Evolutionary conservation across 2,113 vertebrate genomes (phyloP), one percentile per base, ranked within the genome.

Genomic region (Dromiciops gliroides): DNA sequence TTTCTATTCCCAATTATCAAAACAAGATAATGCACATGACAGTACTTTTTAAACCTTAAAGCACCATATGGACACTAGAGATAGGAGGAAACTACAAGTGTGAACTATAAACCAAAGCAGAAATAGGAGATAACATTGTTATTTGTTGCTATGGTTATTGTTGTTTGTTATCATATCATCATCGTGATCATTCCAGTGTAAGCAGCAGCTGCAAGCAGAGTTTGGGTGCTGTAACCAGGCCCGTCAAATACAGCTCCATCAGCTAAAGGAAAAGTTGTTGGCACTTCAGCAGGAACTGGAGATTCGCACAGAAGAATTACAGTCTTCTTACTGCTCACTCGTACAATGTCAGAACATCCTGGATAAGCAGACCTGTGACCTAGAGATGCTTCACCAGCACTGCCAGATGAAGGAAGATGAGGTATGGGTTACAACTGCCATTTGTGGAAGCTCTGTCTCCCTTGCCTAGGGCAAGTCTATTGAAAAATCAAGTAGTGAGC

Each of bases 231-330:
- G 93, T 94, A 96, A 94, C 89, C 96, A 97, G 50, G 95, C 95
- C 50, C 96, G 94, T 50, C 98, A 98, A 97, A 96, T 94, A 47
- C 98, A 98, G 50, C 94, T 97, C 92, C 98, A 98, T 48, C 96
- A 97, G 51, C 67, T 97, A 50, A 96, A 96, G 48, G 96, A 97
- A 95, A 98, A 96, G 4, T 90, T 98, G 51, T 95, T 97, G 88
- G 94, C 56, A 2, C 97, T 98, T 88, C 97, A 98, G 94, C 97
- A 97, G 92, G 98, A 98, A 49, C 95, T 99, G 96, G 98, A 98
- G 48, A 83, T 95, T 50, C 98, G 97, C 95, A 98, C 96, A 0
- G 93, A 92, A 75, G 96, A 95, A 31, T 94, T 98, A 28, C 97
- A 96, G 93, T 92, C 97, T 47, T 98, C 96, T 48, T 98, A 98